phyloP scores from a whole-genome alignment of 1,140 invertebrate genomes.

The Oryctes rhinoceros region DNA sequence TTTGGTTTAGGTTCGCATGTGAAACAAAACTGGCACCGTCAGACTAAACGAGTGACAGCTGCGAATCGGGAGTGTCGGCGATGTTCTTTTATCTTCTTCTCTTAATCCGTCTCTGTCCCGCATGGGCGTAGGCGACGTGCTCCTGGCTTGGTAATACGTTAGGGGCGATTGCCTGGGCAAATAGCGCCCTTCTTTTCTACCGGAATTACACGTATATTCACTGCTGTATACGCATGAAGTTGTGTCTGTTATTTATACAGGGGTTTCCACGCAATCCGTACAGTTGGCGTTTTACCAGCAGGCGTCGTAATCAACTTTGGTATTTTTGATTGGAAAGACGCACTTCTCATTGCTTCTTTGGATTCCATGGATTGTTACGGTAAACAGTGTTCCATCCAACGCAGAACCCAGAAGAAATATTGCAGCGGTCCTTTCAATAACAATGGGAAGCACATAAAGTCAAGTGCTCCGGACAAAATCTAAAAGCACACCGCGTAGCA shows the following conservation, averaged over 20 bases:
- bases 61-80: conserved; percentile 22
- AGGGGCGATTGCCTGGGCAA: conserved; percentile 3
- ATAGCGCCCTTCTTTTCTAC: neutral
- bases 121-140: neutral
- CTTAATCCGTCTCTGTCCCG: neutral
- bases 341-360: no score
- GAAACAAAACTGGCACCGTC: conserved; percentile 35
- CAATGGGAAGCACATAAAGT: no score
- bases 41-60: conserved; percentile 31
- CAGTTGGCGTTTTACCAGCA: no score
- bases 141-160: neutral
- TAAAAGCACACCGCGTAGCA: no score
- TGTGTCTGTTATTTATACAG: neutral
- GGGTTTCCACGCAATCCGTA: neutral
- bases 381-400: no score
- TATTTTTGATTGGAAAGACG: no score
- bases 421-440: no score
- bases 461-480: no score
- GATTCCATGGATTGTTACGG: no score
- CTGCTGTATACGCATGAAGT: neutral
- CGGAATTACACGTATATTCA: conserved; percentile 7
- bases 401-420: no score
- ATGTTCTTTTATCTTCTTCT: conserved; percentile 29
- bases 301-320: no score
- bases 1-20: conserved; percentile 31